Conservation (phyloP, 1,140 invertebrate genomes). For the Ruditapes philippinarum region DNA sequence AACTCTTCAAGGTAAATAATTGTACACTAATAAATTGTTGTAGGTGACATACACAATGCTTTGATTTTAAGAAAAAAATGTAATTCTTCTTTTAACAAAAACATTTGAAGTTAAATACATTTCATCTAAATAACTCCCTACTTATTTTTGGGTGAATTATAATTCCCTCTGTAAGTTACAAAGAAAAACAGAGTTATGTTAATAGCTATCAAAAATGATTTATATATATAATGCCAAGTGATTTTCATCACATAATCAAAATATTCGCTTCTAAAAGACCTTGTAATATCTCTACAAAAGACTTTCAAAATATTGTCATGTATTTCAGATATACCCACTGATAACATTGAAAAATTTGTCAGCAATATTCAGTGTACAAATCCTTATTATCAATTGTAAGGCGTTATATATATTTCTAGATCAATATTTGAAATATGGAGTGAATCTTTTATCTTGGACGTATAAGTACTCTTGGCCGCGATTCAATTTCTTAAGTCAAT, state of each 20-base stretch:
- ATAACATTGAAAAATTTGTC: constrained; percentile 40
- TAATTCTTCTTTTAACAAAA: background rate
- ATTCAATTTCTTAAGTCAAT: constrained; percentile 64
- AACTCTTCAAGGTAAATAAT: background rate
- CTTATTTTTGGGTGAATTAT: no score
- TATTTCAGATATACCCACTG: constrained; percentile 29
- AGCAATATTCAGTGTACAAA: constrained; percentile 57
- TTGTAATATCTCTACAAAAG: background rate
- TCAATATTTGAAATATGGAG: constrained; percentile 64
- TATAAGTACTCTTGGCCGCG: constrained; percentile 54
- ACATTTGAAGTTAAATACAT: background rate
- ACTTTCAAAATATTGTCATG: constrained; percentile 41
- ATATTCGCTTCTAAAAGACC: background rate
- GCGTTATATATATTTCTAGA: constrained; percentile 52
- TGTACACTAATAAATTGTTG: background rate
- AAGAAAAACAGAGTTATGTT: background rate
- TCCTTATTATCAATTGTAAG: constrained; percentile 47
- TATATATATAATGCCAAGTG: background rate
- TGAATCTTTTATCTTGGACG: constrained; percentile 54
- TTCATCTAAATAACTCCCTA: background rate
- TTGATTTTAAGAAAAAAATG: background rate
- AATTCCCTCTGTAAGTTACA: background rate
- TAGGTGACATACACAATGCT: background rate
- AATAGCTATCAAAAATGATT: background rate
- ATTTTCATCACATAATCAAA: background rate